These are phyloP conservation scores for Volucella inanis DNA, from an alignment of 2,888 invertebrate species.

Conservation along the genomic window DNA sequence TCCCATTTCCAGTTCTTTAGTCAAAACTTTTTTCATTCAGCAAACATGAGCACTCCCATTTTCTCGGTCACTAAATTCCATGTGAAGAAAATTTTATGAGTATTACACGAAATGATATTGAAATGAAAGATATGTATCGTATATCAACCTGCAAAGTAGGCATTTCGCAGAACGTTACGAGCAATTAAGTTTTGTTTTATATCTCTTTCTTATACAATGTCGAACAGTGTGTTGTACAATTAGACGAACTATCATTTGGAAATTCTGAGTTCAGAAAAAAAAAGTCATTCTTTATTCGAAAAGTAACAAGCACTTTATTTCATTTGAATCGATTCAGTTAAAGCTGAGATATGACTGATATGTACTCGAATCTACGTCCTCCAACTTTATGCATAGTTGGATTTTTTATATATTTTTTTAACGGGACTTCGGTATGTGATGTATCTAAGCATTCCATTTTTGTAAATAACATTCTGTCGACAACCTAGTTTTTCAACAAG, in stretches of 20 bases:
- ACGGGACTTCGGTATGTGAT: no score
- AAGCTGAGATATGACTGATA: no score
- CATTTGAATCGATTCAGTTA: no score
- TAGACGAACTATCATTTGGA: not conserved
- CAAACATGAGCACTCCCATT: not conserved
- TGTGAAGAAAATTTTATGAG: slow-evolving; percentile 3
- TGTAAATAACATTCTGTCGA: no score
- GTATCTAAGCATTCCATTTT: no score
- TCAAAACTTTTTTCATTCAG: no score
- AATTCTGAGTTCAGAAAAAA: not conserved
- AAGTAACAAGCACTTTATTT: no score
- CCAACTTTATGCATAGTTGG: no score
- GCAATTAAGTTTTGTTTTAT: slow-evolving; percentile 29
- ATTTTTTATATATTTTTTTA: no score
- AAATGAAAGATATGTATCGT: slow-evolving; percentile 22
- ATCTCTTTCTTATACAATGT: not conserved
- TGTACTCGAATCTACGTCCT: no score
- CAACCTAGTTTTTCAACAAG: no score
- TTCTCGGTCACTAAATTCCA: slow-evolving; percentile 5
- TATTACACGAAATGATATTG: slow-evolving; percentile 21
- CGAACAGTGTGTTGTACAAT: not conserved
- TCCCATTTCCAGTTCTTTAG: no score
- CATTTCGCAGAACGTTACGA: slow-evolving; percentile 19
- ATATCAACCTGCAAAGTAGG: slow-evolving; percentile 25
- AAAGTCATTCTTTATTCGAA: not conserved